A percentile compares a stretch with the other conserved stretches of the same genome.
Conservation (phyloP, 2,797 vertebrate species). For the Liasis olivaceus region DNA sequence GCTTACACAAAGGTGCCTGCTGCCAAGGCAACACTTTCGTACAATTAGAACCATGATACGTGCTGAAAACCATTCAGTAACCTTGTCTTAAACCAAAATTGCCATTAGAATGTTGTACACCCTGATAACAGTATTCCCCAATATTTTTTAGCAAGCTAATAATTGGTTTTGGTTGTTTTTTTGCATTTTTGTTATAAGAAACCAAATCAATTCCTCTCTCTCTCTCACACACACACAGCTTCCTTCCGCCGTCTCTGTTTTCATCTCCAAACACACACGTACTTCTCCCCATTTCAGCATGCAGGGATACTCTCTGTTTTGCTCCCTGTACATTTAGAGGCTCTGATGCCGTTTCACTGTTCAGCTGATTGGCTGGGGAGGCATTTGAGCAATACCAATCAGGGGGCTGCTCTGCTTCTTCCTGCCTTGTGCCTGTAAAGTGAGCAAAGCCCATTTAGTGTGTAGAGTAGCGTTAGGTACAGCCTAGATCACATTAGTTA, state of each 20-base stretch:
- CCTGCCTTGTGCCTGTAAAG: background rate
- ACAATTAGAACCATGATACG: conserved; percentile 48
- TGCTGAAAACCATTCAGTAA: conserved; percentile 46
- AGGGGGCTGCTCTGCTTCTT: background rate
- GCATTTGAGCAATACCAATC: background rate
- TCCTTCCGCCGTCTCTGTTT: background rate
- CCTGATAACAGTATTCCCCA: background rate
- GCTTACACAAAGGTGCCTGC: conserved; percentile 48
- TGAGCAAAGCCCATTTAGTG: background rate
- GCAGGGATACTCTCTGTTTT: background rate
- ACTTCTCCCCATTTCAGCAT: background rate
- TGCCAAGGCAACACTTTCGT: conserved; percentile 47
- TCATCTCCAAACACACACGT: background rate
- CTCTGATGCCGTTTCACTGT: background rate
- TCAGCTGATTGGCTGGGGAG: background rate
- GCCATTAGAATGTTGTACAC: background rate
- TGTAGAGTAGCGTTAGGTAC: background rate
- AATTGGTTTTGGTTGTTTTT: background rate
- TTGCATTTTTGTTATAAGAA: background rate
- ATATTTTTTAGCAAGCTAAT: background rate
- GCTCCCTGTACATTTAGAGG: background rate
- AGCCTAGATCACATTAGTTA: background rate
- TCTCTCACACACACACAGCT: background rate
- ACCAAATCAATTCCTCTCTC: background rate
- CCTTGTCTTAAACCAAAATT: conserved; percentile 42